A percentile compares a stretch with the other conserved stretches of the same genome.
Evolutionary conservation across 2,113 vertebrate genomes (phyloP).

Genomic region (Lycaon pictus): DNA sequence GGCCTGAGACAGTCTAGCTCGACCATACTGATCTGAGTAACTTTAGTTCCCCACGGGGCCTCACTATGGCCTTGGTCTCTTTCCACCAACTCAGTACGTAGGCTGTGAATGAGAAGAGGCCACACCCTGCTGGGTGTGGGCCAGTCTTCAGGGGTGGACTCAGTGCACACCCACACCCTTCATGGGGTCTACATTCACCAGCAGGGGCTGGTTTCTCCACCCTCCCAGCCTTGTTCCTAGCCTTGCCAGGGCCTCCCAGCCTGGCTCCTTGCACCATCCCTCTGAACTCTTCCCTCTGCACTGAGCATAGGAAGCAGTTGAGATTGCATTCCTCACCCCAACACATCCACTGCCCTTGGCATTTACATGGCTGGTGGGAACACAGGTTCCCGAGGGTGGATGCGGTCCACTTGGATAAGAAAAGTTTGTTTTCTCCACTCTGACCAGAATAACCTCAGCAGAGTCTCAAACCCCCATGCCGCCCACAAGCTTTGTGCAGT

Average conservation of each 20-base stretch:
- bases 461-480: background rate
- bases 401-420: background rate
- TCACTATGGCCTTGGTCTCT: background rate
- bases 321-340: fast-evolving
- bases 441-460: background rate
- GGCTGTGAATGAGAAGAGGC: background rate
- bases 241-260: background rate
- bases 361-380: background rate
- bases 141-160: background rate
- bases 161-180: fast-evolving
- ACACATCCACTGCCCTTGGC: fast-evolving
- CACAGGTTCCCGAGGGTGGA: fast-evolving
- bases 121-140: background rate
- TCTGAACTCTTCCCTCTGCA: background rate
- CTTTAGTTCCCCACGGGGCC: background rate
- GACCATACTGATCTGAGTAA: background rate
- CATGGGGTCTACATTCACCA: background rate
- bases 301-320: background rate
- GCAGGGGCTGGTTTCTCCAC: background rate
- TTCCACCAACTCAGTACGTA: background rate
- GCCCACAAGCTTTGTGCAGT: too few species aligned
- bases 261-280: background rate
- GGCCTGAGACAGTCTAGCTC: background rate
- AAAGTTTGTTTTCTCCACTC: background rate
- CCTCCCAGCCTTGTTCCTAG: background rate